Evolutionary conservation across 2,113 vertebrate species (phyloP).

Genomic region (Chrysemys picta): DNA sequence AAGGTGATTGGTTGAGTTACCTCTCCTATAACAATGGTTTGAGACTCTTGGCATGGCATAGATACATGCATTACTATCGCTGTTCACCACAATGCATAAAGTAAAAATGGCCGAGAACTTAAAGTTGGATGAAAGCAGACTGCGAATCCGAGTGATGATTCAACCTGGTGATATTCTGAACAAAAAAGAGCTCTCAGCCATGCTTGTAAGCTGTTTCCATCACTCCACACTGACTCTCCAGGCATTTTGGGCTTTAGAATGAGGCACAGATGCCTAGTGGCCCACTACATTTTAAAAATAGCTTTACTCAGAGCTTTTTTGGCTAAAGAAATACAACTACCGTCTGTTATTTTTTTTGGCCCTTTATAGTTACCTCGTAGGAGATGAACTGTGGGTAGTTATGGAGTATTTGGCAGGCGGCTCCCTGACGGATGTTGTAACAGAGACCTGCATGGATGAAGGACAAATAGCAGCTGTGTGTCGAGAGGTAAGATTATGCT

Average conservation of each 20-base stretch:
- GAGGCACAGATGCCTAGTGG: neutral
- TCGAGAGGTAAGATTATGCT: slow-evolving; percentile 85
- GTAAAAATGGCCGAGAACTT: neutral
- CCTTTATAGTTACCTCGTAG: slow-evolving; percentile 91
- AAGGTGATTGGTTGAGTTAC: neutral
- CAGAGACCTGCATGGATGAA: slow-evolving; percentile 98
- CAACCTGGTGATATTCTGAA: neutral
- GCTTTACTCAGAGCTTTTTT: neutral
- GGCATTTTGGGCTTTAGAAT: neutral
- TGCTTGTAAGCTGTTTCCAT: neutral
- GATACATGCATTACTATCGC: neutral
- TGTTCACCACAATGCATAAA: neutral
- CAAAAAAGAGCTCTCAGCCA: neutral
- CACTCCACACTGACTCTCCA: neutral
- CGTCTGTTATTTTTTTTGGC: neutral
- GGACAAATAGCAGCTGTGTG: slow-evolving; percentile 97
- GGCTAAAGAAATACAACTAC: neutral
- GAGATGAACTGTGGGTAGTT: slow-evolving; percentile 98
- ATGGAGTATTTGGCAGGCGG: slow-evolving; percentile 99
- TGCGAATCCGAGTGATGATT: neutral
- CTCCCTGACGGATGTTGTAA: slow-evolving; percentile 95
- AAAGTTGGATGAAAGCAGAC: neutral
- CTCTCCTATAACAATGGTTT: neutral
- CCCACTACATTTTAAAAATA: neutral
- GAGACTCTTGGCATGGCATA: neutral